Evolutionary conservation across 2,797 vertebrate genomes (phyloP).

Genomic region (Salarias fasciatus): DNA sequence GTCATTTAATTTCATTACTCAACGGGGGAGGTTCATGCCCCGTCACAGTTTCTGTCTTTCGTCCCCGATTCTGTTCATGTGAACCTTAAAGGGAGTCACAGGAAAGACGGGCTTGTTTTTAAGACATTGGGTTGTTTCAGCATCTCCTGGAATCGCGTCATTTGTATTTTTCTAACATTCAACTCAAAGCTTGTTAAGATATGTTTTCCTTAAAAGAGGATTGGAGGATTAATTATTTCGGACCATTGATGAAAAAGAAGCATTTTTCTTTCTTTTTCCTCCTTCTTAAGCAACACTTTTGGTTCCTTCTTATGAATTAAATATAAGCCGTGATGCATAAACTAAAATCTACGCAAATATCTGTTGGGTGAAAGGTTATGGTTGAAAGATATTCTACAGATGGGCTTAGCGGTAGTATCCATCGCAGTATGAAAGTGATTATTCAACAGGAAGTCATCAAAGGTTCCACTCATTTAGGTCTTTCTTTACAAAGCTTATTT

Average conservation of each 20-base stretch:
- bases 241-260: slow-evolving; percentile 41
- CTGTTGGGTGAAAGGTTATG: slow-evolving; percentile 4
- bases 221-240: slow-evolving; percentile 26
- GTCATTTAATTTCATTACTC: slow-evolving; percentile 85
- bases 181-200: slow-evolving; percentile 16
- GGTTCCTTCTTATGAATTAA: slow-evolving; percentile 20
- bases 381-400: slow-evolving; percentile 31
- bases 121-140: slow-evolving; percentile 36
- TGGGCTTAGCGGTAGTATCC: slow-evolving; percentile 42
- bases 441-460: slow-evolving; percentile 58
- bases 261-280: no score
- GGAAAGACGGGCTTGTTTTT: slow-evolving; percentile 43
- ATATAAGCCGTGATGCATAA: slow-evolving; percentile 27
- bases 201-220: slow-evolving; percentile 21
- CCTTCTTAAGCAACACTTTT: no score
- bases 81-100: slow-evolving; percentile 31
- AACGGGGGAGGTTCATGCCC: slow-evolving; percentile 70
- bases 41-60: slow-evolving; percentile 67
- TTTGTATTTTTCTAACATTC: slow-evolving; percentile 49
- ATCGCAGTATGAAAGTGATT: slow-evolving; percentile 33
- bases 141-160: slow-evolving; percentile 40
- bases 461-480: slow-evolving; percentile 54
- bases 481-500: slow-evolving; percentile 59
- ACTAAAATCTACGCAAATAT: slow-evolving; percentile 9
- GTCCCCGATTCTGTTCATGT: slow-evolving; percentile 39